These are phyloP conservation scores for Aphidoletes aphidimyza DNA, from an alignment of 2,888 invertebrate genomes.

Conservation along the genomic window DNA sequence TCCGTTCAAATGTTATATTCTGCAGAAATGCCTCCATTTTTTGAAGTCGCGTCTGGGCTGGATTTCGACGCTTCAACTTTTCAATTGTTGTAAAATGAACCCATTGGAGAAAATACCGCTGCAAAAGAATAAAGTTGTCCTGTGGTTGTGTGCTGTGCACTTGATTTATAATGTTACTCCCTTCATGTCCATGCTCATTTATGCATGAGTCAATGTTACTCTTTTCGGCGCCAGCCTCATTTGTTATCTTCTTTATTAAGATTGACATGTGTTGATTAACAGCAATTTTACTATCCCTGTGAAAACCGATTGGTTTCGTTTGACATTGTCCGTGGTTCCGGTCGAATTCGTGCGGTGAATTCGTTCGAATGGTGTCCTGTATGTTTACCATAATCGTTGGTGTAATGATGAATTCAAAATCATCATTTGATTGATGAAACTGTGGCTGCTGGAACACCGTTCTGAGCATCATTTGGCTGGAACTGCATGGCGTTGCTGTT, in stretches of 20 bases:
- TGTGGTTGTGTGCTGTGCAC: conserved; percentile 59
- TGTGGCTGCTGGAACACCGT: background rate
- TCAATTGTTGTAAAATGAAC: conserved; percentile 64
- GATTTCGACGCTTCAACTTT: conserved; percentile 63
- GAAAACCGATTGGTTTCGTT: background rate
- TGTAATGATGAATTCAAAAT: background rate
- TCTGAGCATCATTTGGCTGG: background rate
- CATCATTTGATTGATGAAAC: background rate
- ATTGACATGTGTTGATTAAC: conserved; percentile 30
- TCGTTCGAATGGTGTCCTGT: background rate
- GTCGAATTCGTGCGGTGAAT: background rate
- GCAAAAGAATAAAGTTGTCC: conserved; percentile 55
- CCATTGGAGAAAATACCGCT: conserved; percentile 64
- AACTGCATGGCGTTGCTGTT: background rate
- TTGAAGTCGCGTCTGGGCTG: conserved; percentile 61
- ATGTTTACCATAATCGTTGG: background rate
- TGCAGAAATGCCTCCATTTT: conserved; percentile 65
- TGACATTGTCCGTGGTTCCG: background rate
- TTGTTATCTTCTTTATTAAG: background rate
- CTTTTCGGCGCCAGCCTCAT: conserved; percentile 2
- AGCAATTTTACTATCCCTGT: background rate
- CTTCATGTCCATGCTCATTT: conserved; percentile 60
- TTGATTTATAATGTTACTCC: conserved; percentile 62
- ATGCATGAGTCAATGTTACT: background rate
- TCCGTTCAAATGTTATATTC: conserved; percentile 64